Base-by-base conservation (phyloP, 2,113 vertebrate species). In the Sarotherodon lohbergeri region DNA sequence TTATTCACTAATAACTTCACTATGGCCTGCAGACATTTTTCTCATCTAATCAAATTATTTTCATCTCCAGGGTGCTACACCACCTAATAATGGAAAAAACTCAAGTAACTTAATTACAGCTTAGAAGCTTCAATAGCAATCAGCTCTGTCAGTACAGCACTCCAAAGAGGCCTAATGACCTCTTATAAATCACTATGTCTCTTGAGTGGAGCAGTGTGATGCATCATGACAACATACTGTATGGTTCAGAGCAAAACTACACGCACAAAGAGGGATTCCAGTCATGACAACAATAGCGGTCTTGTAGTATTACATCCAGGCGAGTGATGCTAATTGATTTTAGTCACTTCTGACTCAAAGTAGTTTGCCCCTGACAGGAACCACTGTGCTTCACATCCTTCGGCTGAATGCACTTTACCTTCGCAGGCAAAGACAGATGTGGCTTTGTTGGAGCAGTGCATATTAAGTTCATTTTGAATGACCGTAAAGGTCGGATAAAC, bases 381-480 rank as follows among this genome's bases (percentile, higher is more conserved):
- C 29, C 36, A 22, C 6, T 41, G 13, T 10, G 66, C 52, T 10
- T 86, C 52, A 63, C 46, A 3, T 32, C 71, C 43, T 0, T 50
- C 2, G 2, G 16, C 27, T 80, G 43, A 50, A 76, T 50, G 36
- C 68, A 17, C 17, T 34, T 68, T 50, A 22, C 41, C 59, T 48
- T 59, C 16, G 2, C 55, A 43, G 46, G 22, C 41, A 29, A 50
- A 76, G 43, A 78, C 43, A 29, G 71, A 50, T 32, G 27, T 78
- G 71, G 71, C 68, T 82, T 89, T 83, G 52, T 91, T 29, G 71
- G 34, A 76, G 61, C 61, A 52, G 50, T 56, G 24, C 14, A 19
- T 83, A 89, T 93, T 52, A 68, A 46, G 80, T 92, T 93, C 39
- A 84, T 41, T 76, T 39, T 86, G 85, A 94, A 80, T 85, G 83